phyloP scores from a whole-genome alignment of 2,113 vertebrate species.

The Notarius lentiginosus region DNA sequence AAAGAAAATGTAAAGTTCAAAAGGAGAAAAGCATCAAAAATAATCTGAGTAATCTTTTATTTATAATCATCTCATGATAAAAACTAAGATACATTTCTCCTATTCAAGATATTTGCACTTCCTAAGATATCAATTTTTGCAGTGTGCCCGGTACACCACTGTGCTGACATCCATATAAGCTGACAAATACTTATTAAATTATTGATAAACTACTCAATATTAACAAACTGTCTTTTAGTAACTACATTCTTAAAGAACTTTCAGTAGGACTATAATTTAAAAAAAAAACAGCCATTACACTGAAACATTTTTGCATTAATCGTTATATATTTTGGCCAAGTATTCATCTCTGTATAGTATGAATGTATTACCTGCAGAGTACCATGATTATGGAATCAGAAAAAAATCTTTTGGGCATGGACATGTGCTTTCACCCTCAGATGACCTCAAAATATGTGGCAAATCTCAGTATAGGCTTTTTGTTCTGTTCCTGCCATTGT shows the following conservation, averaged over 20 bases:
- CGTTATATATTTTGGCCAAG: neutral
- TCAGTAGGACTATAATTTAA: neutral
- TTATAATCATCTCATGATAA: neutral
- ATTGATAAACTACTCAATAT: neutral
- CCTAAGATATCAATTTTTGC: neutral
- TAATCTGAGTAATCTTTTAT: neutral
- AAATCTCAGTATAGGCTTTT: constrained; percentile 43
- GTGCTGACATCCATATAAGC: neutral
- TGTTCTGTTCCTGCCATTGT: constrained; percentile 45
- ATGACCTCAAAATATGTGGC: neutral
- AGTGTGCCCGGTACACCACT: neutral
- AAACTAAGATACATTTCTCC: neutral
- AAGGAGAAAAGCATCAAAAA: neutral
- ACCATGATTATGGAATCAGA: neutral
- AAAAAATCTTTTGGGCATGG: neutral
- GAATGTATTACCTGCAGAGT: neutral
- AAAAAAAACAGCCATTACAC: neutral
- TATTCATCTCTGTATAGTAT: neutral
- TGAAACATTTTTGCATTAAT: neutral
- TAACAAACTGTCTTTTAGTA: neutral
- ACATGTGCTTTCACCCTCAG: neutral
- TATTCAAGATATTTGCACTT: neutral
- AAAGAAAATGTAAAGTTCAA: neutral
- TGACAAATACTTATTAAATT: neutral
- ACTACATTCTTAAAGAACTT: neutral